Evolutionary conservation across 2,797 vertebrate species (phyloP), one percentile per base, ranked within the genome.

Genomic region (Lophotriccus pileatus): DNA sequence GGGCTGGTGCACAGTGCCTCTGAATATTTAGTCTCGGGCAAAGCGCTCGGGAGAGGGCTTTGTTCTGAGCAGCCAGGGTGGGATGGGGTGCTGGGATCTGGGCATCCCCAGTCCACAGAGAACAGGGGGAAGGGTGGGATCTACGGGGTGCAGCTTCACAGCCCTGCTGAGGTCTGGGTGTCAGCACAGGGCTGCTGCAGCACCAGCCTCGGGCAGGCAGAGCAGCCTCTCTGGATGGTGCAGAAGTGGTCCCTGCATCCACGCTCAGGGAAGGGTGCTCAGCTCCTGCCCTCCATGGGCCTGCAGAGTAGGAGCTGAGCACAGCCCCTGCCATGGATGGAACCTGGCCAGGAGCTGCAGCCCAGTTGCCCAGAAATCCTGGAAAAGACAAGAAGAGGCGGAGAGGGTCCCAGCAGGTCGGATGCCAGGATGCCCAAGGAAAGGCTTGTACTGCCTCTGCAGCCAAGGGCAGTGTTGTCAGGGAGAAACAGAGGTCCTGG

Each of bases 1-100:
- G 91, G 83, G 95, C 95, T 69, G 30, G 64, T n/a, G 64, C 94
- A 53, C 50, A 41, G 72, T 28, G 47, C 92, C 78, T 67, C 83
- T 37, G 92, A 89, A 72, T 78, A 41, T 84, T 88, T 84, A 81
- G 93, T 47, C 3, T 1, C 5, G 47, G 44, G 50, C 67, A 37
- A 84, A 44, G 79, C 83, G 0, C 90, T 37, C 1, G 0, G 92
- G 87, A 87, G 36, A 60, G 82, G 36, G 41, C 56, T 95, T 82
- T 95, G 87, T 66, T 92, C 89, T 56, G 59, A 15, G 89, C 32
- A 59, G 63, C 73, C 13, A 19, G 39, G 80, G 19, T 3, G 14
- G 47, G 52, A 32, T 5, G 67, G 34, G 50, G 17, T 14, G 34
- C 47, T 37, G 84, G 37, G 30, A 32, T 56, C 84, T 16, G 4